Percentiles rank a stretch among this genome's conserved stretches.
Evolutionary conservation across 2,797 vertebrate genomes (phyloP).

Genomic region (Micrastur ruficollis): DNA sequence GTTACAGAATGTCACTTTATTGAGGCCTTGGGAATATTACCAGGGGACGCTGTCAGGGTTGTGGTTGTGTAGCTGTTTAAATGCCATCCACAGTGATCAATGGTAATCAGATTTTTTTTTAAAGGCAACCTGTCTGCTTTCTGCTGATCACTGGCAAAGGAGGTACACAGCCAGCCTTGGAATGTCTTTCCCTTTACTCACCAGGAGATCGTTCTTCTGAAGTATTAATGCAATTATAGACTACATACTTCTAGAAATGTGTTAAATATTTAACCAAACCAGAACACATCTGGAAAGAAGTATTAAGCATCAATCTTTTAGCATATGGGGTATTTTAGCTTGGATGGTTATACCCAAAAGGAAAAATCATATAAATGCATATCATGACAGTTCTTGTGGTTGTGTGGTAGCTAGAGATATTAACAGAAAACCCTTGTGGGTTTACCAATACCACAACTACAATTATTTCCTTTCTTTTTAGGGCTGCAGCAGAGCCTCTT

Average conservation of each 20-base stretch:
- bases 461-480: constrained; percentile 29
- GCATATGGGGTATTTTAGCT: constrained; percentile 30
- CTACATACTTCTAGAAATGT: constrained; percentile 15
- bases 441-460: constrained; percentile 51
- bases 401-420: constrained; percentile 45
- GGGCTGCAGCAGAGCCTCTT: constrained; percentile 6
- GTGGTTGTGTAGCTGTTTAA: background rate
- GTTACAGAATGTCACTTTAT: background rate
- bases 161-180: background rate
- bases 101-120: background rate
- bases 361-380: background rate
- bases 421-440: constrained; percentile 41
- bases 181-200: background rate
- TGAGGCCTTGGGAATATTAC: background rate
- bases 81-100: rapidly evolving
- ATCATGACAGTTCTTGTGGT: constrained; percentile 45
- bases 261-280: constrained; percentile 55
- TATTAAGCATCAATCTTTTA: constrained; percentile 46
- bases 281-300: constrained; percentile 42
- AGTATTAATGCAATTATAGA: constrained; percentile 22
- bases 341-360: constrained; percentile 14
- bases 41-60: background rate
- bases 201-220: constrained; percentile 3
- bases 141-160: background rate
- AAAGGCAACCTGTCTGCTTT: background rate